A percentile compares a stretch with the other conserved stretches of the same genome.
Conservation (phyloP, 2,797 vertebrate genomes). For the Sibirionetta formosa region DNA sequence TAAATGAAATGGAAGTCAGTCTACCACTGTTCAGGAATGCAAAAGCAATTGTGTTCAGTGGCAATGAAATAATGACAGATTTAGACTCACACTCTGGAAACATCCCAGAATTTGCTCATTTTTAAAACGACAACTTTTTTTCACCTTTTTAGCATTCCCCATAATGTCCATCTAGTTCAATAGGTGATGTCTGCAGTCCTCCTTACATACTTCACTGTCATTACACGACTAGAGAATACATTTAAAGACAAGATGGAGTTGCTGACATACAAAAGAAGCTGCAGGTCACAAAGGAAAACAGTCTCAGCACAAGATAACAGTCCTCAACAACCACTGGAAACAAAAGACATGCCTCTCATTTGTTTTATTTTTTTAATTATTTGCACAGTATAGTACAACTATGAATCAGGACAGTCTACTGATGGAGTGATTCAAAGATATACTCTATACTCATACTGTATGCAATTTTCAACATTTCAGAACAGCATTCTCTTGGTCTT, state of each 20-base stretch:
- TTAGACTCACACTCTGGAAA: background rate
- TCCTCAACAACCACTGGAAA: background rate
- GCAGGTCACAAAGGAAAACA: background rate
- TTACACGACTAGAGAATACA: background rate
- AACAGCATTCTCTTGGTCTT: background rate
- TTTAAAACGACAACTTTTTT: background rate
- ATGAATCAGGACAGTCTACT: background rate
- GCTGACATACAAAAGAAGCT: background rate
- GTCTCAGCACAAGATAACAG: background rate
- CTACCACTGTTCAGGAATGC: background rate
- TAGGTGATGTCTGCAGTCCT: background rate
- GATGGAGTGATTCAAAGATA: background rate
- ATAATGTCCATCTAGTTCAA: background rate
- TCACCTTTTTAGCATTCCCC: background rate
- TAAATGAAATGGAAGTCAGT: background rate
- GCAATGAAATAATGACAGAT: background rate
- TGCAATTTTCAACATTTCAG: background rate
- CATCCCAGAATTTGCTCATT: background rate
- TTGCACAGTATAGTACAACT: background rate
- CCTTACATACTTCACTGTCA: background rate
- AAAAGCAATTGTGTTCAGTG: background rate
- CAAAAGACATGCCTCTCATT: background rate
- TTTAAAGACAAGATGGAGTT: background rate
- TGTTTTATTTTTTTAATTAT: background rate
- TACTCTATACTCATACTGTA: background rate